phyloP scores from a whole-genome alignment of 37 sponge, comb jelly and placozoan species.

The Petrosia ficiformis region DNA sequence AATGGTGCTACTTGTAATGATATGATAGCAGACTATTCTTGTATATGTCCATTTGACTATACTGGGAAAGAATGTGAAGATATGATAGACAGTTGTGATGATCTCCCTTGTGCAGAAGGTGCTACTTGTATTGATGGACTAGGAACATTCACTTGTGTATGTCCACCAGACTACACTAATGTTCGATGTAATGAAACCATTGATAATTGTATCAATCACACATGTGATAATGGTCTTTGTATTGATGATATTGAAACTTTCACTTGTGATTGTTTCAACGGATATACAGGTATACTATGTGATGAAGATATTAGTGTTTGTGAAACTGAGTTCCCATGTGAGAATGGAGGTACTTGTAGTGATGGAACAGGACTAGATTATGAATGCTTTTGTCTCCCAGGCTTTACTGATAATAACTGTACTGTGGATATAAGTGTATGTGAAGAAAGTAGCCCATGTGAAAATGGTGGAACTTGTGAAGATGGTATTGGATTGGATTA shows the following conservation, averaged over 20 bases:
- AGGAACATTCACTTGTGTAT: conserved; percentile 24
- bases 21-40: not conserved
- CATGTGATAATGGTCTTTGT: too few species aligned
- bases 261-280: conserved; percentile 36
- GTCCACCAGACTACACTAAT: conserved; percentile 31
- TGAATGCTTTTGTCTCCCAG: conserved; percentile 37
- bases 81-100: conserved; percentile 14
- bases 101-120: conserved; percentile 43
- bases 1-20: too few species aligned
- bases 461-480: conserved; percentile 16
- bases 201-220: not conserved
- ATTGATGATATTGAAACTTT: not conserved
- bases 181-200: conserved; percentile 2
- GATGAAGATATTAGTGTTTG: conserved; percentile 30
- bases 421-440: conserved; percentile 12
- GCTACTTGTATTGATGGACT: conserved; percentile 42
- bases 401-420: conserved; percentile 34
- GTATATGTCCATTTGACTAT: conserved; percentile 32
- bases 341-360: conserved; percentile 51
- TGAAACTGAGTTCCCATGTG: conserved; percentile 20
- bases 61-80: conserved; percentile 29
- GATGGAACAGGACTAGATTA: conserved; percentile 16
- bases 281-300: conserved; percentile 31
- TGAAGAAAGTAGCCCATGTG: not conserved
- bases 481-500: conserved; percentile 10